Evolutionary conservation across 1,140 invertebrate genomes (phyloP).

Genomic region (Plodia interpunctella): DNA sequence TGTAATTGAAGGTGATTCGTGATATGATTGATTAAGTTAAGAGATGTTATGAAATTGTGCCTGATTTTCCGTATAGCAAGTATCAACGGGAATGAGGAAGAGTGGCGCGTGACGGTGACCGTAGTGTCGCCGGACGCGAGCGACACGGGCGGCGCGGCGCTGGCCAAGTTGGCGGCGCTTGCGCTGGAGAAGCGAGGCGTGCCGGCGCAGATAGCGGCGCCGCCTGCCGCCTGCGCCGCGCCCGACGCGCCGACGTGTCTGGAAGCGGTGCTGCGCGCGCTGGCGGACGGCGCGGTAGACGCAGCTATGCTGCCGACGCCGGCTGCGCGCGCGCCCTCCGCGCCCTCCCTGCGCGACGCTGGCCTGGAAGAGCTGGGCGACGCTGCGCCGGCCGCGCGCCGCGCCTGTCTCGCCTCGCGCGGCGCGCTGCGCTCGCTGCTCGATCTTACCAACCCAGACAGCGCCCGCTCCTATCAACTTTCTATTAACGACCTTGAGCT

Average conservation of each 20-base stretch:
- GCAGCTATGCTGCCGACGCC: constrained; percentile 29
- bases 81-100: constrained; percentile 9
- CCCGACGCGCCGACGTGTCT: constrained; percentile 21
- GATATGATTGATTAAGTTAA: too few species aligned
- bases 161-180: neutral
- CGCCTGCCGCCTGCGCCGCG: constrained; percentile 23
- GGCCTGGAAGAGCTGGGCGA: constrained; percentile 36
- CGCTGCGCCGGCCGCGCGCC: constrained; percentile 26
- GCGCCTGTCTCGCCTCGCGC: constrained; percentile 29
- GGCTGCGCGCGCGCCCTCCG: constrained; percentile 19
- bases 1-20: too few species aligned
- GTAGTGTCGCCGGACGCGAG: constrained; percentile 13
- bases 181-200: constrained; percentile 15
- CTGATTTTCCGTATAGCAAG: neutral
- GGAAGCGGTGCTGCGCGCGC: constrained; percentile 18
- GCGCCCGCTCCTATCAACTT: constrained; percentile 17
- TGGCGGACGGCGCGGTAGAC: constrained; percentile 22
- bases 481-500: constrained; percentile 20
- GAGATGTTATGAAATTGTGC: too few species aligned
- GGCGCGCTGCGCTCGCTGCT: constrained; percentile 31
- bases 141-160: neutral
- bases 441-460: constrained; percentile 27
- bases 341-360: constrained; percentile 22
- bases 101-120: constrained; percentile 12
- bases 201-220: constrained; percentile 21